Percentiles rank a stretch among this genome's conserved stretches.
Conservation (phyloP, 2,888 invertebrate genomes). For the Ariolimax columbianus region DNA sequence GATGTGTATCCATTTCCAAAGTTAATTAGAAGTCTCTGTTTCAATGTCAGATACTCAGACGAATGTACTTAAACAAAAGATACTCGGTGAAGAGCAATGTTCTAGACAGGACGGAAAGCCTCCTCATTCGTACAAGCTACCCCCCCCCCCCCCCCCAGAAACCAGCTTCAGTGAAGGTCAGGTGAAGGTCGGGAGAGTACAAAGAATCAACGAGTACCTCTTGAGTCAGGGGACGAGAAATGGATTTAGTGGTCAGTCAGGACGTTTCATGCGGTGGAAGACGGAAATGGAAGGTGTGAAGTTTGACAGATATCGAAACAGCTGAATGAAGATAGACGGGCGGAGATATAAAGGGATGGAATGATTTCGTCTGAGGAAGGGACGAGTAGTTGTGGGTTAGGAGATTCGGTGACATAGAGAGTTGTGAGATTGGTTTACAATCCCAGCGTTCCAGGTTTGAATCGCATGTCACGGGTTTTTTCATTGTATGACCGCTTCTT, state of each 20-base stretch:
- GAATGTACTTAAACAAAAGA: not conserved
- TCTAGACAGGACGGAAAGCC: not conserved
- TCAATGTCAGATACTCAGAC: not conserved
- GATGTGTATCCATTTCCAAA: not conserved
- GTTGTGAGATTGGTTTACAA: too few species aligned
- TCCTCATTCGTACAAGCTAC: not conserved
- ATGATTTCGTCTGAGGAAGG: too few species aligned
- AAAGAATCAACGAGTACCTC: not conserved
- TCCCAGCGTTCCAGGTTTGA: too few species aligned
- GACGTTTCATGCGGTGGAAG: not conserved
- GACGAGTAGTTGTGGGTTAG: too few species aligned
- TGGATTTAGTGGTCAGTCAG: not conserved
- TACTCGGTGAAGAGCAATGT: not conserved
- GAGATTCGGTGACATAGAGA: too few species aligned
- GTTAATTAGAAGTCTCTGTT: not conserved
- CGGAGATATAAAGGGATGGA: too few species aligned
- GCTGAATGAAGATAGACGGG: not conserved
- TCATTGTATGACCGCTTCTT: too few species aligned
- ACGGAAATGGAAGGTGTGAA: not conserved
- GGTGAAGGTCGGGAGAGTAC: not conserved
- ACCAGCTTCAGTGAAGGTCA: not conserved
- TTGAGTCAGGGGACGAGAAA: not conserved
- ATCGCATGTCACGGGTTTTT: too few species aligned
- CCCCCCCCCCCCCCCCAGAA: not conserved
- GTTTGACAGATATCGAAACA: not conserved